phyloP scores from a whole-genome alignment of 2,888 invertebrate genomes.

The Nowickia ferox region DNA sequence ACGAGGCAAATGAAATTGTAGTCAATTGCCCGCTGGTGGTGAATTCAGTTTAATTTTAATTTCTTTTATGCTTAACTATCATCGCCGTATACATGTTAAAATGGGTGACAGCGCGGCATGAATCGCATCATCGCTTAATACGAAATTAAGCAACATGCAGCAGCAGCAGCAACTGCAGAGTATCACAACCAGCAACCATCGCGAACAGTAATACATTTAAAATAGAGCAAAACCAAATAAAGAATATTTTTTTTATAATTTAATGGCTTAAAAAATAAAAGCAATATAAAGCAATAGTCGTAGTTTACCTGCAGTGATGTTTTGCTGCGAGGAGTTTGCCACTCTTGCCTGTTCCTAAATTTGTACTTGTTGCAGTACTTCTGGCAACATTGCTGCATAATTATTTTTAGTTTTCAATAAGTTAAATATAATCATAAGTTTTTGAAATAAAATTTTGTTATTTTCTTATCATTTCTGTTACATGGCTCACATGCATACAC shows the following conservation, averaged over 20 bases:
- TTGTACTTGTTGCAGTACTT: constrained; percentile 5
- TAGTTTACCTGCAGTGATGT: constrained; percentile 6
- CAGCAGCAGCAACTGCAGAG: neutral
- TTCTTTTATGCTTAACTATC: constrained; percentile 77
- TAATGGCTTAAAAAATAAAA: constrained; percentile 7
- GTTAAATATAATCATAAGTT: neutral
- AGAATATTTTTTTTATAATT: constrained; percentile 34
- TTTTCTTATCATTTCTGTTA: neutral
- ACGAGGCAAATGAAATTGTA: constrained; percentile 58
- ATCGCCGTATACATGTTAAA: constrained; percentile 73
- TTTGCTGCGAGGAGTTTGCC: neutral
- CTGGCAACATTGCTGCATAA: constrained; percentile 55
- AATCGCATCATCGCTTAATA: constrained; percentile 66
- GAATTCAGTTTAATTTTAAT: constrained; percentile 82
- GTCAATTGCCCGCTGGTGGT: constrained; percentile 78
- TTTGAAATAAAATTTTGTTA: constrained; percentile 1
- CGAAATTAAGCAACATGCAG: constrained; percentile 61
- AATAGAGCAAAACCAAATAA: constrained; percentile 63
- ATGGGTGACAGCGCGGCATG: constrained; percentile 70
- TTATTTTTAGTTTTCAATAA: constrained; percentile 35
- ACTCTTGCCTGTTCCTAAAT: constrained; percentile 10
- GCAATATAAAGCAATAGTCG: constrained; percentile 4
- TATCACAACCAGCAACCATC: neutral
- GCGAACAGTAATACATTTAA: neutral
- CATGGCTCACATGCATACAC: neutral